Base-by-base conservation (phyloP, 2,888 invertebrate genomes). In the Clepsis dumicolana region DNA sequence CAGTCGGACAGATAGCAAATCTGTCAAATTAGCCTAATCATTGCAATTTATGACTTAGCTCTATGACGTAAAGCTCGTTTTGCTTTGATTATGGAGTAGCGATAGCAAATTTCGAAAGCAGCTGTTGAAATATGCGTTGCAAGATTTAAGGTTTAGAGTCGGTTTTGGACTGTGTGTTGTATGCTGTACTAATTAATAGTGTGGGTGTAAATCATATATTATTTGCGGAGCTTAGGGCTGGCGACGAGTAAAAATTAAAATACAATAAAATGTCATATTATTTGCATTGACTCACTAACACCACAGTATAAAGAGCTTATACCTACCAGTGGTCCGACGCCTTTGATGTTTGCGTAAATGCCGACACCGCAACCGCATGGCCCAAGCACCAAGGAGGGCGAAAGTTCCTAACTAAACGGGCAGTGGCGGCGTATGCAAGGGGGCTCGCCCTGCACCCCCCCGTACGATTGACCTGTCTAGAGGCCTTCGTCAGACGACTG, bases 141-240 rank as follows among this genome's bases (percentile, higher is more conserved):
- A 21, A 48, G 5, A 0, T 5, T 4, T 24, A 3, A 24, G 35
- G 3, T n/a, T 35, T 61, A 66, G 38, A 61, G 54, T 48, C 29
- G 48, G 32, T 62, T 61, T 56, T 44, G 12, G 61, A 32, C 56
- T 66, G 56, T n/a, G n/a, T n/a, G 29, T 4, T 8, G 60, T 5
- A n/a, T n/a, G n/a, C n/a, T n/a, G n/a, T 1, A 4, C 32, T 60
- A 66, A 62, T 66, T 66, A 66, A 62, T 62, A 44, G 12, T 14
- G 66, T 61, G 54, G 61, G 61, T 14, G 61, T 66, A 62, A 62
- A 66, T 66, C 66, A 62, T 66, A 65, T 60, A 35, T 61, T 65
- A 61, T 54, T 61, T 61, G 60, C 54, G 44, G 56, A 56, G 16
- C 1, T 35, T 66, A 66, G 66, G 66, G 66, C 50, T 66, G 61